phyloP scores from a whole-genome alignment of 2,113 vertebrate species.

The Menura novaehollandiae region DNA sequence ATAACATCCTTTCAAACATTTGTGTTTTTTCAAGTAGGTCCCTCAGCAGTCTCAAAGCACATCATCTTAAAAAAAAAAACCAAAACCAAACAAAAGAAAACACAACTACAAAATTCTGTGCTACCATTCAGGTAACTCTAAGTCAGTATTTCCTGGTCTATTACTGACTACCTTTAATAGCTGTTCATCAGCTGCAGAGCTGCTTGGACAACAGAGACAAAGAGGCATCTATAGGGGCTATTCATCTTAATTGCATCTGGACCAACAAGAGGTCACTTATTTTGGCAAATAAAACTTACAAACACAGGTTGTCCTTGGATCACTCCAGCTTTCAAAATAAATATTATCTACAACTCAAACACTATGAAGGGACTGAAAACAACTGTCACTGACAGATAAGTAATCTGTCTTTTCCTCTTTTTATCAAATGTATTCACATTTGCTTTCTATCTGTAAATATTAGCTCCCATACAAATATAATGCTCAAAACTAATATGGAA shows the following conservation, averaged over 20 bases:
- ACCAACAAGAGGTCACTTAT: not conserved
- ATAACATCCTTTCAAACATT: not conserved
- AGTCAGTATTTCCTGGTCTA: not conserved
- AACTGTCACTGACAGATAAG: constrained; percentile 17
- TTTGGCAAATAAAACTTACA: not conserved
- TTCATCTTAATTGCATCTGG: not conserved
- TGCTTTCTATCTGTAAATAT: not conserved
- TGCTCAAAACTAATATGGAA: not conserved
- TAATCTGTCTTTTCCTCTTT: not conserved
- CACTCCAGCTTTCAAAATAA: constrained; percentile 27
- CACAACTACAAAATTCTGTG: not conserved
- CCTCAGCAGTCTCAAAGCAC: not conserved
- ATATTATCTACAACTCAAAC: not conserved
- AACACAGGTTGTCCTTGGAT: not conserved
- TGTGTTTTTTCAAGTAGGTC: not conserved
- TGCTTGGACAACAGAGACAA: not conserved
- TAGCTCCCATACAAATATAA: not conserved
- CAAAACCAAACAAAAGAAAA: not conserved
- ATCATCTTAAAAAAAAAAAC: not conserved
- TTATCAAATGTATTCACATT: not conserved
- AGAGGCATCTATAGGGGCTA: not conserved
- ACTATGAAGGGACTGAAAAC: constrained; percentile 1
- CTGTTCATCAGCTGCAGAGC: not conserved
- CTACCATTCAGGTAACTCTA: not conserved
- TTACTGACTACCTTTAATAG: not conserved